These are phyloP conservation scores for Cephus pygmeus DNA, from an alignment of 2,888 invertebrate species.

Conservation along the genomic window DNA sequence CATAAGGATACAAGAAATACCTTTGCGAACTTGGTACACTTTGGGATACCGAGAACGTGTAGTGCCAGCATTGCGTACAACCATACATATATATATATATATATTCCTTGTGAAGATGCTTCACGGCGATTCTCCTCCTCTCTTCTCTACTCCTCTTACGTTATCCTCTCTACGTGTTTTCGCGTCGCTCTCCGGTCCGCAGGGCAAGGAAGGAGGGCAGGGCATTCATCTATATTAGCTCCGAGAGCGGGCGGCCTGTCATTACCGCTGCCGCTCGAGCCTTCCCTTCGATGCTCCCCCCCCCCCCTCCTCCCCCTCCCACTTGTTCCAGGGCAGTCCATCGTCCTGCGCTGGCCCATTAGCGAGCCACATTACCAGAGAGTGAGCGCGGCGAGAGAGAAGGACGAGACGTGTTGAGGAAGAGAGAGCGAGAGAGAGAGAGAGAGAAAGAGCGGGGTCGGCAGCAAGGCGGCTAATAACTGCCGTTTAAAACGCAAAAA, in stretches of 20 bases:
- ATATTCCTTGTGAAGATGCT: neutral
- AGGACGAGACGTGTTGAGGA: neutral
- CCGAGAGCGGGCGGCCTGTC: conserved; percentile 66
- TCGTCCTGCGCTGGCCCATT: conserved; percentile 48
- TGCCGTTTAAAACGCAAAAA: conserved; percentile 62
- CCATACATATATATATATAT: neutral
- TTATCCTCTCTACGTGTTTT: conserved; percentile 12
- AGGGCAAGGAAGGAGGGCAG: conserved; percentile 64
- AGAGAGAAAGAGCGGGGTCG: conserved; percentile 23
- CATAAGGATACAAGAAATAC: neutral
- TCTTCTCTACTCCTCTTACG: conserved; percentile 21
- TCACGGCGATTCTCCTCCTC: conserved; percentile 25
- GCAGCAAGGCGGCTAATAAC: conserved; percentile 54
- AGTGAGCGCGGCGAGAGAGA: conserved; percentile 17
- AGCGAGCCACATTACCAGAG: conserved; percentile 48
- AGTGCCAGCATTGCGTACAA: neutral
- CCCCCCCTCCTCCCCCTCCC: conserved; percentile 3
- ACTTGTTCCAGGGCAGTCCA: conserved; percentile 12
- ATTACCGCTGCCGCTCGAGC: conserved; percentile 62
- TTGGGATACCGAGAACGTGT: neutral
- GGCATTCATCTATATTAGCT: conserved; percentile 67
- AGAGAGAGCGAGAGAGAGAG: conserved; percentile 20
- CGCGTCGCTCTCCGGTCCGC: conserved; percentile 45
- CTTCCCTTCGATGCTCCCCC: conserved; percentile 23
- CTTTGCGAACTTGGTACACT: neutral